Percentiles rank a stretch among this genome's conserved stretches.
Evolutionary conservation across 2,888 invertebrate species (phyloP).

Genomic region (Drosophila algonquin): DNA sequence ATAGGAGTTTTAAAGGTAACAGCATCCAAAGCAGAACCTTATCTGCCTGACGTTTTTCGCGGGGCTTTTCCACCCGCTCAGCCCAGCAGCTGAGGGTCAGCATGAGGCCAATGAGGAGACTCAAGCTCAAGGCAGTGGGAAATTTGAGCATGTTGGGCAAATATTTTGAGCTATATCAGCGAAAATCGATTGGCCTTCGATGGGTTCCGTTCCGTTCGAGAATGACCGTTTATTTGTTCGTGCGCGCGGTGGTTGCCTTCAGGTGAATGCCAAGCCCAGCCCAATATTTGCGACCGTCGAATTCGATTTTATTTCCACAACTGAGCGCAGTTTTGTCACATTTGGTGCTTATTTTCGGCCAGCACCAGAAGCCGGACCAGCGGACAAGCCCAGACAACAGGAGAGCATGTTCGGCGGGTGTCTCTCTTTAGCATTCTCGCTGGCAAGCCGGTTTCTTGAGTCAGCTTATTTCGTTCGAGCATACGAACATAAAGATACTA

Average conservation of each 20-base stretch:
- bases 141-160: slow-evolving; percentile 44
- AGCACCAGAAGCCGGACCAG: slow-evolving; percentile 13
- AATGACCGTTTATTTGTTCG: slow-evolving; percentile 11
- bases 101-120: slow-evolving; percentile 6
- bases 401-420: slow-evolving; percentile 27
- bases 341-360: slow-evolving; percentile 57
- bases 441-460: slow-evolving; percentile 64
- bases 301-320: slow-evolving; percentile 62
- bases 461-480: slow-evolving; percentile 24
- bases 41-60: slow-evolving; percentile 44
- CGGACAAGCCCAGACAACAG: slow-evolving; percentile 14
- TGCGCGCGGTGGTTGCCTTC: slow-evolving; percentile 10
- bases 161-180: slow-evolving; percentile 2
- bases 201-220: slow-evolving; percentile 11
- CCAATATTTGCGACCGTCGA: slow-evolving; percentile 62
- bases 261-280: slow-evolving; percentile 48
- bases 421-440: slow-evolving; percentile 50
- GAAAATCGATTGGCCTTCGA: slow-evolving; percentile 70
- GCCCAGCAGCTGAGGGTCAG: slow-evolving; percentile 46
- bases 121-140: slow-evolving; percentile 22
- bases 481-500: slow-evolving; percentile 6
- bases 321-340: slow-evolving; percentile 63
- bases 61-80: slow-evolving; percentile 10
- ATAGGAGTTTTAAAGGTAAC: background rate
- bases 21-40: slow-evolving; percentile 42